Percentiles rank a stretch among this genome's conserved stretches.
These are phyloP conservation scores for Kryptolebias ocellatus DNA, from an alignment of 2,797 vertebrate species.

Conservation along the genomic window DNA sequence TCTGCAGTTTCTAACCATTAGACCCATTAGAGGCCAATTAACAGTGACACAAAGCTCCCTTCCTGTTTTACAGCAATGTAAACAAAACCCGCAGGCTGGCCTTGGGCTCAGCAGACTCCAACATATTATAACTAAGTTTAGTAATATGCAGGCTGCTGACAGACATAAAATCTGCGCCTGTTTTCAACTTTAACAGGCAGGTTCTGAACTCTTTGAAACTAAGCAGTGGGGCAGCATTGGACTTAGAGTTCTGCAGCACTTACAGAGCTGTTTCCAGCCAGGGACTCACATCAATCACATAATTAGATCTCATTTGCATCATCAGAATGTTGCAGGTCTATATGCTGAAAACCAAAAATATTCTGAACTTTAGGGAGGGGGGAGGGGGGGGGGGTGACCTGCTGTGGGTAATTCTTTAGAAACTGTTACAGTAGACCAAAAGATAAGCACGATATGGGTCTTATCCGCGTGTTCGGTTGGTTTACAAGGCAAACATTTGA, in stretches of 20 bases:
- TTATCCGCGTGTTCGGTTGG: conserved; percentile 49
- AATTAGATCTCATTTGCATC: not conserved
- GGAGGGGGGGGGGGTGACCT: not conserved
- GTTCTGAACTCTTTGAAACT: not conserved
- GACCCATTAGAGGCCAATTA: conserved; percentile 79
- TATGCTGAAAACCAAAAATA: not conserved
- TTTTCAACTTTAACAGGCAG: conserved; percentile 8
- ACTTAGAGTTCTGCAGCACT: not conserved
- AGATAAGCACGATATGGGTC: conserved; percentile 18
- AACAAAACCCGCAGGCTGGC: conserved; percentile 69
- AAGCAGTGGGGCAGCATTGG: not conserved
- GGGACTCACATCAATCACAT: not conserved
- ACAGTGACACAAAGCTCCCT: conserved; percentile 73
- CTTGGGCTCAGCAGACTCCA: conserved; percentile 31
- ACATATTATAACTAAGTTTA: conserved; percentile 42
- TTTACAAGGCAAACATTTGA: conserved; percentile 44
- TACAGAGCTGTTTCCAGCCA: not conserved
- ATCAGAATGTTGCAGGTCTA: not conserved
- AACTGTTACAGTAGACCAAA: conserved; percentile 16
- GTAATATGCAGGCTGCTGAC: conserved; percentile 13
- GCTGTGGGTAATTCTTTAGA: conserved; percentile 29
- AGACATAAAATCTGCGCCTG: conserved; percentile 12
- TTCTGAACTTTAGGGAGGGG: no score
- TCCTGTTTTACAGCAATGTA: conserved; percentile 75
- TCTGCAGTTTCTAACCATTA: conserved; percentile 72